Conservation (phyloP, 2,888 invertebrate species). For the Protonemura montana region DNA sequence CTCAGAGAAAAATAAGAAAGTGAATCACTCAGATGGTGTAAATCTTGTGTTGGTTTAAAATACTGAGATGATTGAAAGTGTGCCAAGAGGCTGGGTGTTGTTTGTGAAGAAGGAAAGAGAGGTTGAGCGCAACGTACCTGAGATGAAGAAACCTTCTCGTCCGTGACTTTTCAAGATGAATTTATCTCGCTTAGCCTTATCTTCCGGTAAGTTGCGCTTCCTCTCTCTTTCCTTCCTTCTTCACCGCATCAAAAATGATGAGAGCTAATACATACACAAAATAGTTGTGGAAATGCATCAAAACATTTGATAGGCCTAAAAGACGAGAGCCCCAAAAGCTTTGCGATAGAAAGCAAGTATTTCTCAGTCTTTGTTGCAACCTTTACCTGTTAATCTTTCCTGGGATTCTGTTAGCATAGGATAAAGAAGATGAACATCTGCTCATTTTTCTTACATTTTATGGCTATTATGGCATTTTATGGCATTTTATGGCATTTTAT, state of each 20-base stretch:
- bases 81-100: too few species aligned
- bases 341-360: neutral
- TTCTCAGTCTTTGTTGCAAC: neutral
- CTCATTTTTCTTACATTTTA: neutral
- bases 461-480: neutral
- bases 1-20: neutral
- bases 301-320: neutral
- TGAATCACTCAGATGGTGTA: neutral
- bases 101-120: too few species aligned
- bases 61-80: too few species aligned
- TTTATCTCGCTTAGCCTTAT: too few species aligned
- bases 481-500: neutral
- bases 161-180: too few species aligned
- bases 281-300: neutral
- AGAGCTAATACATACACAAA: neutral
- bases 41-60: neutral
- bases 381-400: neutral
- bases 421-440: neutral
- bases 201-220: too few species aligned
- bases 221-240: too few species aligned
- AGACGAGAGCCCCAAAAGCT: neutral
- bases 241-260: too few species aligned
- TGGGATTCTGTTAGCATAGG: neutral
- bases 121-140: too few species aligned
- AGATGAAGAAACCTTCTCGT: too few species aligned